phyloP scores from a whole-genome alignment of 2,797 vertebrate species.

The Fundulus diaphanus region DNA sequence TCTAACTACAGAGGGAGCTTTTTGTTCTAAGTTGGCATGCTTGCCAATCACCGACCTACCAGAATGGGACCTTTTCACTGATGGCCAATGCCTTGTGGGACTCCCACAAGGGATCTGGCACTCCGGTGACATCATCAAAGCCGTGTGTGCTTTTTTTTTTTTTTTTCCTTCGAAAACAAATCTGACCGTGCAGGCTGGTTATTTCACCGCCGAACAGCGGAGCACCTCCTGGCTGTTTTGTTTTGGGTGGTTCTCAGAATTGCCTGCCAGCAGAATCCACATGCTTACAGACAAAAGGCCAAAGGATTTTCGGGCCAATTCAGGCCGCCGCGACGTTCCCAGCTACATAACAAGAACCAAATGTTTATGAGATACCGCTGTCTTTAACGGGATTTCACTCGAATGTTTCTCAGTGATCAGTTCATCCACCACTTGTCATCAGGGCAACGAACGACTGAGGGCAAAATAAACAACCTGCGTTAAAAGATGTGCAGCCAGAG shows the following conservation, averaged over 20 bases:
- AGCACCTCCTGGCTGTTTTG: conserved; percentile 63
- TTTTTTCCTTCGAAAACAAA: conserved; percentile 64
- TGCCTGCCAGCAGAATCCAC: conserved; percentile 54
- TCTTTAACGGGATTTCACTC: conserved; percentile 49
- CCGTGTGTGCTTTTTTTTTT: conserved; percentile 54
- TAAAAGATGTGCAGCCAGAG: conserved; percentile 55
- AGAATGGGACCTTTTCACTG: conserved; percentile 55
- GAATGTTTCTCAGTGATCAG: conserved; percentile 56
- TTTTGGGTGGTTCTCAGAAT: conserved; percentile 59
- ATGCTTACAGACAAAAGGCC: conserved; percentile 49
- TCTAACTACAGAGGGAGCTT: conserved; percentile 50
- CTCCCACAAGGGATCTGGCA: conserved; percentile 51
- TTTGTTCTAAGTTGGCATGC: conserved; percentile 54
- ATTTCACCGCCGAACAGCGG: conserved; percentile 33
- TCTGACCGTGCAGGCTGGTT: conserved; percentile 31
- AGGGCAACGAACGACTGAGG: conserved; percentile 21
- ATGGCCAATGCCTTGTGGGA: conserved; percentile 48
- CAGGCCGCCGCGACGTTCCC: conserved; percentile 35
- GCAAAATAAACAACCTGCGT: conserved; percentile 63
- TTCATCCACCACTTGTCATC: conserved; percentile 61
- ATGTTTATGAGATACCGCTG: conserved; percentile 64
- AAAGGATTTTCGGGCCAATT: conserved; percentile 39
- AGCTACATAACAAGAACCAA: conserved; percentile 68
- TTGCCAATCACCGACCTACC: conserved; percentile 52
- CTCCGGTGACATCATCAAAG: conserved; percentile 68